Conservation (phyloP, 2,113 vertebrate genomes). For the Hippocampus mohnikei region DNA sequence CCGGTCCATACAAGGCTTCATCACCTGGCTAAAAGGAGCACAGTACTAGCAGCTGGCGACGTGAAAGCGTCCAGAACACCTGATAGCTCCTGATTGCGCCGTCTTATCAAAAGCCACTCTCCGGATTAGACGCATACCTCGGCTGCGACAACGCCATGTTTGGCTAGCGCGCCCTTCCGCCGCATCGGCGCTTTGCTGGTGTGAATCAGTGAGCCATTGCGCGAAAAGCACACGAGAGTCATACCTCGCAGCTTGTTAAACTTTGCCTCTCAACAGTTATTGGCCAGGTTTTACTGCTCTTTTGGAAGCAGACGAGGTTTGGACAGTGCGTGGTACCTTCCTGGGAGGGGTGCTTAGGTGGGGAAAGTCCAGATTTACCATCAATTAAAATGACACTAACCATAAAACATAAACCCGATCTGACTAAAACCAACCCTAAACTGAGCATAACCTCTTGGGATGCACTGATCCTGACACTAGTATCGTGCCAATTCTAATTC, state of each 20-base stretch:
- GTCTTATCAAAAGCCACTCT: constrained; percentile 47
- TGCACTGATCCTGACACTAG: no score
- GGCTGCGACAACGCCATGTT: constrained; percentile 53
- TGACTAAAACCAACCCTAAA: neutral
- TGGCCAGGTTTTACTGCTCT: neutral
- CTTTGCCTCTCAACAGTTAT: constrained; percentile 36
- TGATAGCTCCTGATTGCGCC: constrained; percentile 62
- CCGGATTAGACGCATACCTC: constrained; percentile 59
- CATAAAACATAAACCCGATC: no score
- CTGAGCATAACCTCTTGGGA: no score
- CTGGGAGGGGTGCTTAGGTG: neutral
- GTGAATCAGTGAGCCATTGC: constrained; percentile 65
- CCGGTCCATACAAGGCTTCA: constrained; percentile 25
- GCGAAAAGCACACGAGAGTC: constrained; percentile 60
- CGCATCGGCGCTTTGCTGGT: constrained; percentile 41
- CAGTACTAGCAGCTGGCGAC: constrained; percentile 25
- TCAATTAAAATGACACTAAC: neutral
- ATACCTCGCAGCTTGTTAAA: constrained; percentile 53
- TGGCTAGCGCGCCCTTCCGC: constrained; percentile 35
- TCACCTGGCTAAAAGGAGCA: constrained; percentile 27
- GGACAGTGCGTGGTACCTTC: neutral
- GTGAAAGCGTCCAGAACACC: constrained; percentile 63
- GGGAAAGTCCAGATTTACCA: neutral
- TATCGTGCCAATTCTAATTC: no score
- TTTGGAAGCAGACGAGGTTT: neutral